phyloP scores from a whole-genome alignment of 37 sponge, comb jelly and placozoan species.

The Bolinopsis microptera region DNA sequence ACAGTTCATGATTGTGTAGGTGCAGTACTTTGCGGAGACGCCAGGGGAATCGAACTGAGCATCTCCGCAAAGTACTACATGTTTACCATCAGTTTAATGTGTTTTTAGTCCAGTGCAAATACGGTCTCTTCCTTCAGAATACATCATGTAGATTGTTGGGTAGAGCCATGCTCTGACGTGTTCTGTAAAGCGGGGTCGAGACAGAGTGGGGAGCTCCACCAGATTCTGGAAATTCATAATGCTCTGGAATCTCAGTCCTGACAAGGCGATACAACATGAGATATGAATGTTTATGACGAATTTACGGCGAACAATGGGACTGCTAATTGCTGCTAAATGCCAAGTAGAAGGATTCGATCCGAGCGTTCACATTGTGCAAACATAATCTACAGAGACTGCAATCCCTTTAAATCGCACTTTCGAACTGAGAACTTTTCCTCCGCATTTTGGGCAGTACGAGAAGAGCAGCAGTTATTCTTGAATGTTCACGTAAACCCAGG shows the following conservation, averaged over 20 bases:
- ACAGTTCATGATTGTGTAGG: slow-evolving; percentile 35
- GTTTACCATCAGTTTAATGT: not conserved
- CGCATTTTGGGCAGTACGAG: not conserved
- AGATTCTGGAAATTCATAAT: not conserved
- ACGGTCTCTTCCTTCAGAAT: not conserved
- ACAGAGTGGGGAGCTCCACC: slow-evolving; percentile 9
- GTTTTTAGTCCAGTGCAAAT: not conserved
- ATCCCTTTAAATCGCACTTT: not conserved
- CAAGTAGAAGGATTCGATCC: not conserved
- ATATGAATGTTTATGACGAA: not conserved
- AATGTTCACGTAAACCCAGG: slow-evolving; percentile 33
- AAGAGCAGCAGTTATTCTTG: not conserved
- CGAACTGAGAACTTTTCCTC: not conserved
- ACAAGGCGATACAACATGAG: not conserved
- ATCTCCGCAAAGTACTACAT: slow-evolving; percentile 14
- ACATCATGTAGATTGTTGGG: not conserved
- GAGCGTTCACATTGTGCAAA: not conserved
- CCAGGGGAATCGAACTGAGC: slow-evolving; percentile 19
- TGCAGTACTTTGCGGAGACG: slow-evolving; percentile 52
- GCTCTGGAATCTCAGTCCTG: not conserved
- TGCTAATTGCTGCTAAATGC: too few species aligned
- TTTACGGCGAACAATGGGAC: not conserved
- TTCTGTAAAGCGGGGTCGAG: not conserved
- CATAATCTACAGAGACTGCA: not conserved
- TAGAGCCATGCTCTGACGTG: not conserved